Percentiles rank a stretch among this genome's conserved stretches.
Evolutionary conservation across 1,140 invertebrate genomes (phyloP).

Genomic region (Matsumurasca onukii): DNA sequence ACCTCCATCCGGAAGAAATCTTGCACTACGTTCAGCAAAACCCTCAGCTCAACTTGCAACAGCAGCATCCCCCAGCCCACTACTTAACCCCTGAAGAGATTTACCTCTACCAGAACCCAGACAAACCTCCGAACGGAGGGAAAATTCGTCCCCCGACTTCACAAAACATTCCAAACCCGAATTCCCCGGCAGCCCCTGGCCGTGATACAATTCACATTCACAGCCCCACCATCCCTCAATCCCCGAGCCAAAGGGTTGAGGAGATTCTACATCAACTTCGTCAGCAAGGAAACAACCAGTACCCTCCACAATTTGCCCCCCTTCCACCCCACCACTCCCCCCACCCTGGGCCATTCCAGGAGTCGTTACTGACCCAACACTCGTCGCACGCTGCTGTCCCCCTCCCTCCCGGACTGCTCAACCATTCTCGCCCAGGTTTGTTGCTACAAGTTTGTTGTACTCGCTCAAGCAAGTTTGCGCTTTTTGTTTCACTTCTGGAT

Average conservation of each 20-base stretch:
- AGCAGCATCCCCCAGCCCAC: conserved; percentile 5
- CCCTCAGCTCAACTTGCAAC: conserved; percentile 22
- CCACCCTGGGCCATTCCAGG: conserved; percentile 9
- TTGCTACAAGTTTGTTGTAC: neutral
- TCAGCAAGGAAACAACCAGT: conserved; percentile 32
- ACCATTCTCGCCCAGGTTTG: conserved; percentile 36
- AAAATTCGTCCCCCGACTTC: neutral
- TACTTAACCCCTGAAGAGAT: conserved; percentile 34
- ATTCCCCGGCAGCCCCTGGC: neutral
- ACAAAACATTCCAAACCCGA: neutral
- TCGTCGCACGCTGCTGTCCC: conserved; percentile 33
- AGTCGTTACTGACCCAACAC: conserved; percentile 33
- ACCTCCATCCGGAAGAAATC: conserved; percentile 28
- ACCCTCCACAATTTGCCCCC: neutral
- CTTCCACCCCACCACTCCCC: neutral
- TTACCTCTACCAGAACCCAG: conserved; percentile 32
- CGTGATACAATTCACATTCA: conserved; percentile 44
- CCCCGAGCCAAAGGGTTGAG: conserved; percentile 33
- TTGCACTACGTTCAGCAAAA: conserved; percentile 30
- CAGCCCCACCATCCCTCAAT: conserved; percentile 43
- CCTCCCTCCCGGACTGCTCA: conserved; percentile 24
- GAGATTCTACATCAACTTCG: conserved; percentile 39
- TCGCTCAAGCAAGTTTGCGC: too few relatives aligned
- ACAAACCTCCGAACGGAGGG: conserved; percentile 17
- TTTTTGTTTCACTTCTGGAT: too few relatives aligned